Conservation (phyloP, 2,797 vertebrate genomes). For the Helostoma temminkii region DNA sequence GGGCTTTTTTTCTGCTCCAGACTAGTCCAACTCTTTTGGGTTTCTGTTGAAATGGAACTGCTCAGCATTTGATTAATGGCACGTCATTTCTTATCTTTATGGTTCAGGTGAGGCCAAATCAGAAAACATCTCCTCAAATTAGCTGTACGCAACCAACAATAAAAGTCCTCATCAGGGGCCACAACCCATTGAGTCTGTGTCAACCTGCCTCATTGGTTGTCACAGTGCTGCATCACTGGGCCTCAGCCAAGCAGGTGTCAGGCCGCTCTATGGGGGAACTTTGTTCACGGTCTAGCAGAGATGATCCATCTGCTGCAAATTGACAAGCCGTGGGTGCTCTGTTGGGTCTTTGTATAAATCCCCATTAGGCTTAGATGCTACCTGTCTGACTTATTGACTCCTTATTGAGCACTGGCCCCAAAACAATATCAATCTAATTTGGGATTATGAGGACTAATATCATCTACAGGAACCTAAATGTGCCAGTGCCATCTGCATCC, state of each 20-base stretch:
- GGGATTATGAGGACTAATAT: conserved; percentile 59
- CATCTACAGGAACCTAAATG: conserved; percentile 42
- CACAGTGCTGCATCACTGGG: conserved; percentile 50
- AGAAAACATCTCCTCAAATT: conserved; percentile 52
- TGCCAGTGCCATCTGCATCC: conserved; percentile 46
- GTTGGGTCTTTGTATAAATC: conserved; percentile 65
- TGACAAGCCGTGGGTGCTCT: conserved; percentile 63
- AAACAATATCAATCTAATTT: conserved; percentile 72
- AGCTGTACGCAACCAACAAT: conserved; percentile 37
- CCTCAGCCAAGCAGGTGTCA: conserved; percentile 61
- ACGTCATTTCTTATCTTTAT: conserved; percentile 44
- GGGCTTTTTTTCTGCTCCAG: conserved; percentile 29
- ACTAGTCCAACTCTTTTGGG: conserved; percentile 23
- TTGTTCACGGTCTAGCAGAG: conserved; percentile 41
- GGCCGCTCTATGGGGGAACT: conserved; percentile 39
- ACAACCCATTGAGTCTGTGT: conserved; percentile 21
- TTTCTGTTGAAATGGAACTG: conserved; percentile 33
- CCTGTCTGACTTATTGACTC: conserved; percentile 66
- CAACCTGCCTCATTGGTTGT: conserved; percentile 51
- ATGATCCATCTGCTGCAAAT: conserved; percentile 70
- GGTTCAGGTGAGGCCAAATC: conserved; percentile 41
- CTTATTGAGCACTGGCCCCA: conserved; percentile 54
- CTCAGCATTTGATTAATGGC: conserved; percentile 53
- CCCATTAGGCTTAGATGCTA: conserved; percentile 60
- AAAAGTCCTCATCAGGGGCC: conserved; percentile 38